phyloP scores from a whole-genome alignment of 1,140 invertebrate species.

The Medauroidea extradentata region DNA sequence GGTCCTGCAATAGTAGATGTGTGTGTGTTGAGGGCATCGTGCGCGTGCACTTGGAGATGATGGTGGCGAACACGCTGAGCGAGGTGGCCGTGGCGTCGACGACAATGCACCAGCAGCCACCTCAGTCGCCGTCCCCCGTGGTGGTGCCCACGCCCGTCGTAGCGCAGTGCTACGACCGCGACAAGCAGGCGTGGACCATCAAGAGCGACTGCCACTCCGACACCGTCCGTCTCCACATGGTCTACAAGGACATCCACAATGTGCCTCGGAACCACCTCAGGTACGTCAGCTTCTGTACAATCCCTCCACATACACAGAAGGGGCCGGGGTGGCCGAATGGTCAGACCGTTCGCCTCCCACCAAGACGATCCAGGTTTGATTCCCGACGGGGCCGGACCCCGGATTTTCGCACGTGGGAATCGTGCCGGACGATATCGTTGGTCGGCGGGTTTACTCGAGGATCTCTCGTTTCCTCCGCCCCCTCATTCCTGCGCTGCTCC shows the following conservation, averaged over 20 bases:
- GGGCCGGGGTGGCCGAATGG: too few species aligned
- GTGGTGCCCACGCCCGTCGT: constrained; percentile 37
- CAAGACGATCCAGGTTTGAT: too few species aligned
- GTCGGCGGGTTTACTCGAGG: too few species aligned
- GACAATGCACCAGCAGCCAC: constrained; percentile 21
- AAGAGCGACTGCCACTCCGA: constrained; percentile 77
- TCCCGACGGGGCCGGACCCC: too few species aligned
- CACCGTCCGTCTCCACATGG: constrained; percentile 69
- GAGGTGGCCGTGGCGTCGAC: constrained; percentile 52
- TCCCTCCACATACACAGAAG: too few species aligned
- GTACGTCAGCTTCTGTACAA: too few species aligned
- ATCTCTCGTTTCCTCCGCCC: too few species aligned
- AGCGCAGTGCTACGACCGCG: constrained; percentile 75
- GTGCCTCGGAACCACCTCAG: constrained; percentile 78
- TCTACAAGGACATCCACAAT: constrained; percentile 81
- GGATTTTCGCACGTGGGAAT: too few species aligned
- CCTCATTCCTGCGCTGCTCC: too few species aligned
- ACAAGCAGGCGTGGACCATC: constrained; percentile 79
- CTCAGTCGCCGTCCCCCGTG: constrained; percentile 29
- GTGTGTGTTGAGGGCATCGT: constrained; percentile 44
- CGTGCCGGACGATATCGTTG: too few species aligned
- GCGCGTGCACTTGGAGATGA: constrained; percentile 68
- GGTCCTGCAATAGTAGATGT: too few species aligned
- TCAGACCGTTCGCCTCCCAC: too few species aligned
- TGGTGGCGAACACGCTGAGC: constrained; percentile 69